Percentiles rank a stretch among this genome's conserved stretches.
Evolutionary conservation across 2,797 vertebrate species (phyloP).

Genomic region (Ctenochaetus hawaiiensis): DNA sequence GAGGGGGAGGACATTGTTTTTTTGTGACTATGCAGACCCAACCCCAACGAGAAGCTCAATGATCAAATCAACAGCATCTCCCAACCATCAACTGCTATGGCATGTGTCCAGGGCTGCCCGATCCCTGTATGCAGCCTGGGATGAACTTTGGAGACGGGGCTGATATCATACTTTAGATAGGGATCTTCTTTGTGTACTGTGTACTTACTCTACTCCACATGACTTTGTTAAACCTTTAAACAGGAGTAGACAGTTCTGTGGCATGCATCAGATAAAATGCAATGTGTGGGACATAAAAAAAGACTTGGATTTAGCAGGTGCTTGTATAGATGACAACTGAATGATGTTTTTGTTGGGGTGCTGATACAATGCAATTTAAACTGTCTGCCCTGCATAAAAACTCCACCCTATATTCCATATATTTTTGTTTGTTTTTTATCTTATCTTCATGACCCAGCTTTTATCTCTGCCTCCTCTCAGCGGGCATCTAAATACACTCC

Average conservation of each 20-base stretch:
- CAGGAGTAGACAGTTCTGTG: conserved; percentile 43
- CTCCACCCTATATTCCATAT: conserved; percentile 32
- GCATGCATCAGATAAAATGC: conserved; percentile 38
- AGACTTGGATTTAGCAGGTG: conserved; percentile 43
- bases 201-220: conserved; percentile 29
- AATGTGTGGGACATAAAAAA: conserved; percentile 45
- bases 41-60: conserved; percentile 72
- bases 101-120: conserved; percentile 69
- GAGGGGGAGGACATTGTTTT: conserved; percentile 47
- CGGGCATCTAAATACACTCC: conserved; percentile 70
- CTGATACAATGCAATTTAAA: conserved; percentile 46
- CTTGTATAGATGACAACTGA: conserved; percentile 56
- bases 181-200: conserved; percentile 29
- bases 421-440: conserved; percentile 46
- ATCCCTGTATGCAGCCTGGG: conserved; percentile 41
- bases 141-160: conserved; percentile 52
- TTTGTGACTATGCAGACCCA: conserved; percentile 44
- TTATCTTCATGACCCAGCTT: conserved; percentile 49
- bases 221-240: conserved; percentile 59
- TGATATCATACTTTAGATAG: conserved; percentile 44
- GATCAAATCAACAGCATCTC: conserved; percentile 84
- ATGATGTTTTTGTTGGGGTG: conserved; percentile 51
- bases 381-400: conserved; percentile 39
- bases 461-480: conserved; percentile 61
- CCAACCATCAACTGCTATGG: conserved; percentile 87